Evolutionary conservation across 2,797 vertebrate genomes (phyloP).

Genomic region (Danio kyathit): DNA sequence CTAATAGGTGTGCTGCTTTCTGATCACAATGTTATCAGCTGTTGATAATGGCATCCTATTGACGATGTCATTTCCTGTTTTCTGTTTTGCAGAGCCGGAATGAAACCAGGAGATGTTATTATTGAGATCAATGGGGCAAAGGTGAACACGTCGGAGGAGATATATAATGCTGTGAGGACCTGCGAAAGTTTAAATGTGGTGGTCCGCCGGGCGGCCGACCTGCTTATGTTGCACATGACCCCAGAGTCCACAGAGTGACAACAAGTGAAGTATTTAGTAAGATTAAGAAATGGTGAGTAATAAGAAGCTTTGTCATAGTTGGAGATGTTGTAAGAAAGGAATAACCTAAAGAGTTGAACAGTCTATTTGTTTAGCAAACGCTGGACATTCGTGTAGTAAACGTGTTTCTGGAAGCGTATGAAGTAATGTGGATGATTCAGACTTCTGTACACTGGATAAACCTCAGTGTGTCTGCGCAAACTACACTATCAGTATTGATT

Average conservation of each 20-base stretch:
- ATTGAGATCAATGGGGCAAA: conserved; percentile 86
- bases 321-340: not conserved
- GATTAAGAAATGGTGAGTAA: not conserved
- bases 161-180: conserved; percentile 87
- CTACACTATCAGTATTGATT: conserved; percentile 16
- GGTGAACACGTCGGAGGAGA: conserved; percentile 86
- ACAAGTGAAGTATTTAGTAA: not conserved
- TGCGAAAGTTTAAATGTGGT: conserved; percentile 83
- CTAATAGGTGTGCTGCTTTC: conserved; percentile 80
- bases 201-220: conserved; percentile 80
- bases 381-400: not conserved
- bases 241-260: conserved; percentile 87
- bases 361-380: not conserved
- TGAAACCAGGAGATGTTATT: conserved; percentile 89
- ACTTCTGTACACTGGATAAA: not conserved
- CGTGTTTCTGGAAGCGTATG: not conserved
- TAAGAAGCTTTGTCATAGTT: not conserved
- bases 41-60: not conserved
- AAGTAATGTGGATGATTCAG: conserved; percentile 7
- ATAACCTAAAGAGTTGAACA: not conserved
- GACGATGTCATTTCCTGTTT: conserved; percentile 26
- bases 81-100: conserved; percentile 83
- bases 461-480: not conserved
- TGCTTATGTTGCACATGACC: conserved; percentile 83
- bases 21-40: not conserved